Evolutionary conservation across 2,797 vertebrate species (phyloP).

Genomic region (Tangara arthus): DNA sequence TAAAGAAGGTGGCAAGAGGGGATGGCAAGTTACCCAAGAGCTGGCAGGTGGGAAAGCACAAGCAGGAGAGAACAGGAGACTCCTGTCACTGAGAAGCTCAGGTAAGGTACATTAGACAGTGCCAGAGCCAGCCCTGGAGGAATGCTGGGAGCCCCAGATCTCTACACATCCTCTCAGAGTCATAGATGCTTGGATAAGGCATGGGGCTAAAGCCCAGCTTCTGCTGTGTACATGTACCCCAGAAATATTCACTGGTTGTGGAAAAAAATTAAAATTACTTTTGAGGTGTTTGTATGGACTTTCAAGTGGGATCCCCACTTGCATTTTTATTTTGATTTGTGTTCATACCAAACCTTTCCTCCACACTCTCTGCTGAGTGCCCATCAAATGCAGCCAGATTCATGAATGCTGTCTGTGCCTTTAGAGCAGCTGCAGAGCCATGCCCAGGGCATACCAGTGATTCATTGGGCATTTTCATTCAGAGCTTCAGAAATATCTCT

Average conservation of each 20-base stretch:
- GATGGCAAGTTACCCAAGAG: neutral
- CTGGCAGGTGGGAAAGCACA: neutral
- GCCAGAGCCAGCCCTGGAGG: neutral
- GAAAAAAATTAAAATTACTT: neutral
- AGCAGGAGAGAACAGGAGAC: neutral
- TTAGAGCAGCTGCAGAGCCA: neutral
- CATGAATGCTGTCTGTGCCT: neutral
- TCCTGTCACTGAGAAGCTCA: neutral
- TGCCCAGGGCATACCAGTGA: accelerated
- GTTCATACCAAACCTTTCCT: neutral
- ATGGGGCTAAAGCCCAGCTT: neutral
- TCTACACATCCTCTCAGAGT: neutral
- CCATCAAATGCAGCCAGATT: neutral
- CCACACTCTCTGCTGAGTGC: neutral
- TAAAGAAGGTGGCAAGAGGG: accelerated
- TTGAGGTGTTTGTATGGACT: neutral
- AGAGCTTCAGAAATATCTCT: neutral
- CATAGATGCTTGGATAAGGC: neutral
- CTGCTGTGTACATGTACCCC: neutral
- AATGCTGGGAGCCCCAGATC: neutral
- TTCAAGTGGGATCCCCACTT: neutral
- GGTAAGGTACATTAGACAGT: neutral
- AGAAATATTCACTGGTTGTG: neutral
- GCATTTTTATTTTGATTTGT: neutral
- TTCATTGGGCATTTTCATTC: neutral